A percentile compares a stretch with the other conserved stretches of the same genome.
phyloP scores from a whole-genome alignment of 2,797 vertebrate species.

The Pipistrellus pipistrellus region DNA sequence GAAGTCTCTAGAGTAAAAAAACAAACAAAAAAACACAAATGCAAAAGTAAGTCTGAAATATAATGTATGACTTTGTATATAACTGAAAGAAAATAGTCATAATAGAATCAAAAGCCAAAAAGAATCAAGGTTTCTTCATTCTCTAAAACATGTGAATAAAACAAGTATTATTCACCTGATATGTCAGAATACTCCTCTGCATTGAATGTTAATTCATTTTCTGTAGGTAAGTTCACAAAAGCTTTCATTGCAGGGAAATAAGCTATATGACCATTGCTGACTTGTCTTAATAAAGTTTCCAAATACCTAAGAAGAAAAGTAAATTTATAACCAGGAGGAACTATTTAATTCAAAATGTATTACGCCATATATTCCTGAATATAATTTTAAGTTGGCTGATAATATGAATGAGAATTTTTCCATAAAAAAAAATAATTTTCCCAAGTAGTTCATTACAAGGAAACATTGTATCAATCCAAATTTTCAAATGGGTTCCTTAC shows the following conservation, averaged over 20 bases:
- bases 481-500: slow-evolving; percentile 87
- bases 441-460: slow-evolving; percentile 24
- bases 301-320: slow-evolving; percentile 93
- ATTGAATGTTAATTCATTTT: slow-evolving; percentile 98
- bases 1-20: slow-evolving; percentile 47
- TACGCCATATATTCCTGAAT: background rate
- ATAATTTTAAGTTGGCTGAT: slow-evolving; percentile 54
- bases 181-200: slow-evolving; percentile 99
- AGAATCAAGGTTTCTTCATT: slow-evolving; percentile 1
- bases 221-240: slow-evolving; percentile 98
- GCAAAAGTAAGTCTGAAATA: slow-evolving; percentile 42
- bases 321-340: slow-evolving; percentile 62
- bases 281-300: slow-evolving; percentile 98
- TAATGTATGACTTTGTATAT: background rate
- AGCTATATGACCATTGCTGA: slow-evolving; percentile 99
- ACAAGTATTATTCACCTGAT: slow-evolving; percentile 91
- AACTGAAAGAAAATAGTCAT: slow-evolving; percentile 32
- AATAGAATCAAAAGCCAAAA: slow-evolving; percentile 40
- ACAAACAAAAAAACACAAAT: slow-evolving; percentile 4
- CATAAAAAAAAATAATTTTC: slow-evolving; percentile 50
- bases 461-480: slow-evolving; percentile 42
- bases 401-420: slow-evolving; percentile 10
- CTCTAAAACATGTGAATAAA: slow-evolving; percentile 19
- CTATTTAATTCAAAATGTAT: slow-evolving; percentile 49
- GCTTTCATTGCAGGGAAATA: slow-evolving; percentile 99